Percentiles rank a stretch among this genome's conserved stretches.
Evolutionary conservation across 2,888 invertebrate genomes (phyloP).

Genomic region (Penaeus monodon): DNA sequence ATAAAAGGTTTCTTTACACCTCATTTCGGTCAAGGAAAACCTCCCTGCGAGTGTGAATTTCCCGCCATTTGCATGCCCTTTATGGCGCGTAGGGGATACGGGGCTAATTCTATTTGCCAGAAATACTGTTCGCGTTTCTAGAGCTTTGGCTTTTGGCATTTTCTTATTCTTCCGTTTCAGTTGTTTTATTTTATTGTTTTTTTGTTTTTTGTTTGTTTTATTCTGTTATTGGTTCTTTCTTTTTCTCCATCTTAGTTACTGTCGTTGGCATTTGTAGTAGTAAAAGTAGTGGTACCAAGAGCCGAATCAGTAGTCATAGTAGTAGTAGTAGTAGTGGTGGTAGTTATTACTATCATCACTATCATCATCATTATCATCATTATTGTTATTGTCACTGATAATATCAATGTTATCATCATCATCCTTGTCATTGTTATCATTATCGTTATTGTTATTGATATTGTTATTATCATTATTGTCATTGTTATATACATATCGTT

Average conservation of each 20-base stretch:
- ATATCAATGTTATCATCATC: neutral
- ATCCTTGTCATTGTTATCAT: neutral
- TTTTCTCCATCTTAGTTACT: neutral
- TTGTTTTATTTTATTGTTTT: too few relatives aligned
- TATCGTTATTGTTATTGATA: neutral
- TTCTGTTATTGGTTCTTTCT: neutral
- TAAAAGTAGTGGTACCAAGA: too few relatives aligned
- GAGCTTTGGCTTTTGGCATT: neutral
- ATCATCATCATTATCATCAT: neutral
- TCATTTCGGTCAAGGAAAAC: too few relatives aligned
- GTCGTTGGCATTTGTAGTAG: neutral
- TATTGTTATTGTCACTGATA: neutral
- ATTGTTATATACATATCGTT: too few relatives aligned
- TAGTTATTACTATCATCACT: neutral
- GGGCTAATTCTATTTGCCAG: too few relatives aligned
- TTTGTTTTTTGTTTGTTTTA: neutral
- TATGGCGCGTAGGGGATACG: too few relatives aligned
- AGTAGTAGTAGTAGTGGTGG: neutral
- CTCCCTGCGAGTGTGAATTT: too few relatives aligned
- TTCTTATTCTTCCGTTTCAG: neutral
- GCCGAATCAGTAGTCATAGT: neutral
- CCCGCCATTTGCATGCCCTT: too few relatives aligned
- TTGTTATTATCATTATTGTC: too few relatives aligned
- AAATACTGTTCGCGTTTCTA: too few relatives aligned
- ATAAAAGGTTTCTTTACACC: too few relatives aligned